These are phyloP conservation scores for Ectemnius lituratus DNA, from an alignment of 2,888 invertebrate species.

Conservation along the genomic window DNA sequence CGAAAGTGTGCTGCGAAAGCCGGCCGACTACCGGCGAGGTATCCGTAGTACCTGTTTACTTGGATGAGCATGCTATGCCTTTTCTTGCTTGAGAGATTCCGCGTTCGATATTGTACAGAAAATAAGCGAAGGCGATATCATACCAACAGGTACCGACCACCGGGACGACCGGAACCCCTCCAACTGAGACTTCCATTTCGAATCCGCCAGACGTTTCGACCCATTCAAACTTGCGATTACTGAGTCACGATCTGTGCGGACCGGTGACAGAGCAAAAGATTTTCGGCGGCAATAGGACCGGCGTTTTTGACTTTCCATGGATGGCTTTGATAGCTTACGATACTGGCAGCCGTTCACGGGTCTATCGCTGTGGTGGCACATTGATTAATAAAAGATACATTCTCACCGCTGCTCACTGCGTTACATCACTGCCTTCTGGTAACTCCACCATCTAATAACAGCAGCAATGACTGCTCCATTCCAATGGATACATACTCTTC, in stretches of 20 bases:
- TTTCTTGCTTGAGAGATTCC: no score
- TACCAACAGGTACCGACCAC: no score
- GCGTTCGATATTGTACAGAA: no score
- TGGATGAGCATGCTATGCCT: no score
- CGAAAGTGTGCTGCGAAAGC: constrained; percentile 76
- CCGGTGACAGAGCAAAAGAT: constrained; percentile 80
- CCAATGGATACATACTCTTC: no score
- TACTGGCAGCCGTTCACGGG: constrained; percentile 56
- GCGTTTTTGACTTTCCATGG: constrained; percentile 86
- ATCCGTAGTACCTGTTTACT: no score
- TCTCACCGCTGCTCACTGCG: constrained; percentile 82
- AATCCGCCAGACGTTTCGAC: constrained; percentile 71
- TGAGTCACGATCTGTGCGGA: constrained; percentile 80
- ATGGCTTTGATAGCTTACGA: constrained; percentile 85
- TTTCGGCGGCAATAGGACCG: constrained; percentile 82
- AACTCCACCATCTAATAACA: constrained; percentile 17
- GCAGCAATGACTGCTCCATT: neutral
- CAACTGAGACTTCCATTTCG: no score
- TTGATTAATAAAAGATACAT: constrained; percentile 80
- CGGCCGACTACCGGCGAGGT: no score
- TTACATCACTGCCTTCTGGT: constrained; percentile 72
- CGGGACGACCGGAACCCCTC: no score
- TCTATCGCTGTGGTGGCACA: constrained; percentile 77
- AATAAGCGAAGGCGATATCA: no score
- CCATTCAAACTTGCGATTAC: constrained; percentile 75